Evolutionary conservation across 1,140 invertebrate species (phyloP).

Genomic region (Drosophila asahinai): DNA sequence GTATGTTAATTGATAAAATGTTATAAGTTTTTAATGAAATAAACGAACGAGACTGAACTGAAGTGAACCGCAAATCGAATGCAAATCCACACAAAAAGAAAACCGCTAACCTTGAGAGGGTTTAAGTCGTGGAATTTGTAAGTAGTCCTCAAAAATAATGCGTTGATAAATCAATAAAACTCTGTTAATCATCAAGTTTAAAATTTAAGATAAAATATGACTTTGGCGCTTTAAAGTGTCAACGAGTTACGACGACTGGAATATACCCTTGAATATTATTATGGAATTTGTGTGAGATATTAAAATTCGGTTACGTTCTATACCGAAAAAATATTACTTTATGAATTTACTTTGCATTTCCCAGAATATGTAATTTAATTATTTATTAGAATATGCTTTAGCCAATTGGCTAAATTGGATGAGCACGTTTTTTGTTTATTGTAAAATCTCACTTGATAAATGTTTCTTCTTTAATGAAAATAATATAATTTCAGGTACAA

Average conservation of each 20-base stretch:
- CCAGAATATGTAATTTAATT: neutral
- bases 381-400: too few relatives aligned
- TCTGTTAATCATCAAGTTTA: slow-evolving; percentile 22
- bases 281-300: neutral
- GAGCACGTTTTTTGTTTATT: too few relatives aligned
- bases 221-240: neutral
- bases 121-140: slow-evolving; percentile 39
- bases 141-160: slow-evolving; percentile 13
- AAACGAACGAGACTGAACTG: slow-evolving; percentile 17
- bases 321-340: neutral
- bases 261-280: slow-evolving; percentile 3
- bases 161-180: slow-evolving; percentile 28
- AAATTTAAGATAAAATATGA: slow-evolving; percentile 27
- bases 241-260: neutral
- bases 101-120: slow-evolving; percentile 50
- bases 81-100: slow-evolving; percentile 19
- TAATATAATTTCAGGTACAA: neutral
- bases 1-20: slow-evolving; percentile 61
- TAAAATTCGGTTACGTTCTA: neutral
- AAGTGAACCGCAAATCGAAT: slow-evolving; percentile 16
- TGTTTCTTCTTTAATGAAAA: slow-evolving; percentile 1
- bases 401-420: too few relatives aligned
- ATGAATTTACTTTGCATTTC: neutral
- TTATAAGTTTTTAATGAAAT: slow-evolving; percentile 59
- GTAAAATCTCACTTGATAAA: neutral